A percentile compares a stretch with the other conserved stretches of the same genome.
Conservation (phyloP, 2,113 vertebrate genomes). For the Mellivora capensis region DNA sequence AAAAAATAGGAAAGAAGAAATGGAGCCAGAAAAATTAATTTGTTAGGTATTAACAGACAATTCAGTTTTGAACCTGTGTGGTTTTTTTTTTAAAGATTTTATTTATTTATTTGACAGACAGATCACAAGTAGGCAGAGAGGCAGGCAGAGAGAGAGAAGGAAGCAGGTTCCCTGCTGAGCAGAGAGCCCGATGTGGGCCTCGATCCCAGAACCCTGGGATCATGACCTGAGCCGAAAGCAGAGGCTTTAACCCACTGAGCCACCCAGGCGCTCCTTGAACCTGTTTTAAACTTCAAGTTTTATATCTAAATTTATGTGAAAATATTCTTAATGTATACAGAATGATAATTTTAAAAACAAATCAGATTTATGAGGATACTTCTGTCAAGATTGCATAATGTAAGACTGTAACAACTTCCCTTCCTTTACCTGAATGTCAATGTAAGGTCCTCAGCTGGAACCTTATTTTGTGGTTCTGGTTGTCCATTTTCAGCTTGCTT, state of each 20-base stretch:
- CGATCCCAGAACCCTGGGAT: too few relatives aligned
- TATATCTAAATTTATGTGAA: slow-evolving; percentile 2
- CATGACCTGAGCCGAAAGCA: too few relatives aligned
- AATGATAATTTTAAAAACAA: not conserved
- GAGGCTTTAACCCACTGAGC: too few relatives aligned
- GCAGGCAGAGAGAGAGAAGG: too few relatives aligned
- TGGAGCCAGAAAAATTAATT: not conserved
- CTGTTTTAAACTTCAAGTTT: not conserved
- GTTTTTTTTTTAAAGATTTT: too few relatives aligned
- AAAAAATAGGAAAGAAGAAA: not conserved
- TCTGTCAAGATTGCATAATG: not conserved
- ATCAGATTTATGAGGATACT: not conserved
- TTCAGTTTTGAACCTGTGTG: not conserved
- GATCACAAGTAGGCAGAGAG: too few relatives aligned
- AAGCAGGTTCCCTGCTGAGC: too few relatives aligned
- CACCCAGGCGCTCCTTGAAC: too few relatives aligned
- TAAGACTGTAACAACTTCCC: not conserved
- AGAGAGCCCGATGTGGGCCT: too few relatives aligned
- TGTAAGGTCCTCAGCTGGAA: slow-evolving; percentile 90
- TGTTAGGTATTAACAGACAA: slow-evolving; percentile 19
- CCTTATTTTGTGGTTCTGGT: slow-evolving; percentile 88
- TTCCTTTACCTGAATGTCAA: slow-evolving; percentile 89
- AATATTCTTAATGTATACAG: not conserved
- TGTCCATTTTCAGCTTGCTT: slow-evolving; percentile 96
- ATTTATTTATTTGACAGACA: too few relatives aligned